Evolutionary conservation across 2,113 vertebrate genomes (phyloP), one percentile per base, ranked within the genome.

Genomic region (Mesembrinibis cayennensis): DNA sequence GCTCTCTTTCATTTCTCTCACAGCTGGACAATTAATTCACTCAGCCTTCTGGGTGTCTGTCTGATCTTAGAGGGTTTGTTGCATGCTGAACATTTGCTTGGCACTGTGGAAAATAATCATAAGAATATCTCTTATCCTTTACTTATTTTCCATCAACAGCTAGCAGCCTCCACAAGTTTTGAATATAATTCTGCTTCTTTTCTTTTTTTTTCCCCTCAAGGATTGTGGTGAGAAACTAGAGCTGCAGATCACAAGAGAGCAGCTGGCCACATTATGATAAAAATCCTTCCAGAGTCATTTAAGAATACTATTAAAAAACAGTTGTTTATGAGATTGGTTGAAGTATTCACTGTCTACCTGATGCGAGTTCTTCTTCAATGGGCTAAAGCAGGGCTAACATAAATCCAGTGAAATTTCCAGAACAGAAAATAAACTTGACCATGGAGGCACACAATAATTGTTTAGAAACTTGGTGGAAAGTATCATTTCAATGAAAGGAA

Each of bases 191-290:
- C 10, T 84, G 40, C 27, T 30, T 36, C 21, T 27, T 26, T 30
- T 36, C 14, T 27, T 19, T 13, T 65, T 11, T 4, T 4, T 32
- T 22, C 6, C 1, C 0, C 6, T 17, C 16, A 1, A 3, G 29
- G 27, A 38, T 38, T 36, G 8, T 56, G 32, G 77, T 25, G 13
- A 73, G 29, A 84, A 82, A 56, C 4, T 45, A 36, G 13, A 93
- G 18, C 13, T 78, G 10, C 21, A 73, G 14, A 5, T 87, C 23
- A 49, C 23, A 74, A n/a, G 44, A 81, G 4, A 73, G 16, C 53
- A 70, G 49, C 13, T 65, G 30, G 15, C 29, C 61, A 66, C 4
- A 44, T 27, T 0, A 0, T 65, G 29, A 70, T n/a, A 45, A 56
- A 89, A 84, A 82, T 62, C 14, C 6, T 81, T 66, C 20, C 9